Base-by-base conservation (phyloP, 2,797 vertebrate genomes). In the Hirundo rustica region DNA sequence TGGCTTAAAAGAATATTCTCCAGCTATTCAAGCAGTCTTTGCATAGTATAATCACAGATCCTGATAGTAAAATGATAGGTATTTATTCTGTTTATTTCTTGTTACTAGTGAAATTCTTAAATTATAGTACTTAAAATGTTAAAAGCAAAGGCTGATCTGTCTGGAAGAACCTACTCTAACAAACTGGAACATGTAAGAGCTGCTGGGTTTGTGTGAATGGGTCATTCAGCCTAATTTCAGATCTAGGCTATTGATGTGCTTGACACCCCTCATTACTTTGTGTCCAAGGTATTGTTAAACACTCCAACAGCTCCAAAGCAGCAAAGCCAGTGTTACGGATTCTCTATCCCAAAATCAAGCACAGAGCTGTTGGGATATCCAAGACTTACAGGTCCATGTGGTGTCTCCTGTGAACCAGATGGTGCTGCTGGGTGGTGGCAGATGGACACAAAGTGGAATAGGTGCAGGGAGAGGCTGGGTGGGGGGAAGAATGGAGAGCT, bases 351-450 rank as follows among this genome's bases (percentile, higher is more conserved):
- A 73, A 53, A 30, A 5, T 62, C 25, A 34, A 51, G 13, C 26
- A 16, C 42, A 16, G 16, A 54, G 3, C 18, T 21, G 1, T 4
- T 11, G 32, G 50, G 21, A 11, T 16, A 26, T 13, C 29, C 27
- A 13, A 29, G 51, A 16, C 7, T 44, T 18, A 1, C 0, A 66
- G 25, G 30, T 58, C 26, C 10, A 1, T 32, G 22, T 4, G 1
- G 44, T 4, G 15, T 36, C 62, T 66, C 27, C 22, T 29, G 0
- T 34, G 45, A 50, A 34, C 6, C 34, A 44, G 72, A 30, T 82
- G 75, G 47, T 79, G 45, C 75, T 53, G 54, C 11, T 72, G 62
- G 50, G 47, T 38, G 36, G 1, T 48, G 71, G 20, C 54, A 64
- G 50, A 50, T 67, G 78, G 53, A 45, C 51, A 18, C 48, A 16